phyloP scores from a whole-genome alignment of 1,140 invertebrate species.

The Drosophila suzukii region DNA sequence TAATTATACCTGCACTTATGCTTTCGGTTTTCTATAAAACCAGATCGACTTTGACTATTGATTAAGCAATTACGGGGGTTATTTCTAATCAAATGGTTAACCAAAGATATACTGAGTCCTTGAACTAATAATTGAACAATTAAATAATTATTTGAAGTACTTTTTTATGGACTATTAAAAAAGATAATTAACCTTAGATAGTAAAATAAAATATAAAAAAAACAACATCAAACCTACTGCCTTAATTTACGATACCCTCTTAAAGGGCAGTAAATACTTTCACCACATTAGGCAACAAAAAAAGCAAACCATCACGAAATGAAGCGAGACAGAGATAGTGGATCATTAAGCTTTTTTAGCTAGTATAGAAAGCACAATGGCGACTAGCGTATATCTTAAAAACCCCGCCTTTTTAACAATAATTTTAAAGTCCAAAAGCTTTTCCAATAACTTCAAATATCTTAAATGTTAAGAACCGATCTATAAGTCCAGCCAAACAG shows the following conservation, averaged over 20 bases:
- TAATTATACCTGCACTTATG: not conserved
- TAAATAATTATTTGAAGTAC: too few relatives aligned
- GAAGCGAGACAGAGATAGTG: slow-evolving; percentile 5
- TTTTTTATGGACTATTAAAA: too few relatives aligned
- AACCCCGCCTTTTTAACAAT: too few relatives aligned
- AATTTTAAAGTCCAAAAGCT: not conserved
- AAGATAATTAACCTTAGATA: too few relatives aligned
- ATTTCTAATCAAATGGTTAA: too few relatives aligned
- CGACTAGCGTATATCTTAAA: not conserved
- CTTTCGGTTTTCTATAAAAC: not conserved
- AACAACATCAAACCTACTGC: too few relatives aligned
- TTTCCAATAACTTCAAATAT: not conserved
- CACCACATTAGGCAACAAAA: slow-evolving; percentile 8
- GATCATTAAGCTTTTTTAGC: not conserved
- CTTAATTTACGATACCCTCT: not conserved
- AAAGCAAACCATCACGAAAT: slow-evolving; percentile 5
- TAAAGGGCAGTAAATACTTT: slow-evolving; percentile 16
- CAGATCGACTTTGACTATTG: not conserved
- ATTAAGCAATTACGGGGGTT: too few relatives aligned
- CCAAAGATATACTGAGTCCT: too few relatives aligned
- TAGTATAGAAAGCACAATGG: not conserved
- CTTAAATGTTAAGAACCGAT: too few relatives aligned
- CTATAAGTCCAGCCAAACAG: too few relatives aligned
- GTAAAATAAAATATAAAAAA: too few relatives aligned
- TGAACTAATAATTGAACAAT: too few relatives aligned